Base-by-base conservation (phyloP, 1,140 invertebrate species). In the Pinna nobilis region DNA sequence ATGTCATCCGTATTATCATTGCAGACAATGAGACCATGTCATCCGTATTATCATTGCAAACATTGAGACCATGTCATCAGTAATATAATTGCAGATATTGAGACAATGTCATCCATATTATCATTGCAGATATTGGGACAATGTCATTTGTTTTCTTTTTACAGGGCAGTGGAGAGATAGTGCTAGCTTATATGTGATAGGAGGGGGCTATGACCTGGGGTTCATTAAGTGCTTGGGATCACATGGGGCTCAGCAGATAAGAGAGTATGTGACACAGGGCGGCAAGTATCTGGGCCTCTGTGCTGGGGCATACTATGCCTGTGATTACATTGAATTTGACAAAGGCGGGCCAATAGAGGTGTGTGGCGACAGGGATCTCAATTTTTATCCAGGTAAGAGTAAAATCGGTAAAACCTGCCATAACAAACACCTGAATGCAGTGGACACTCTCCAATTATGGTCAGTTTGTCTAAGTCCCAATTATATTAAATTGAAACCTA, bases 191-290 rank as follows among this genome's bases (percentile, higher is more conserved):
- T 63, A 87, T 25, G 79, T 71, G 2, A 80, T 88, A 69, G 86
- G 86, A n/a, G 88, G 88, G n/a, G 88, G 88, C 1, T 89, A 84
- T 76, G 88, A 89, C 67, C 59, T 79, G 5, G 88, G 88, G 11
- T 86, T 83, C 63, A 80, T 87, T 4, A 32, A 73, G 4, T 75
- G 81, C 23, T 63, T 89, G 5, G 82, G 81, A 15, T 13, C 65
- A 20, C 59, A 73, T 15, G 88, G 88, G 0, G 72, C 77, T 13
- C 23, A 72, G 4, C 69, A 74, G 15, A 83, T 89, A 15, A 57
- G 74, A n/a, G 59, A 75, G 1, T 89, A 82, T 81, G 87, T 89
- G 5, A 23, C 75, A 7, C 7, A 73, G 7, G 88, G 88, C 39
- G 87, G 87, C 13, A 72, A 65, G 0, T 89, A 88, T 59, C 64